Percentiles rank a stretch among this genome's conserved stretches.
phyloP scores from a whole-genome alignment of 1,140 invertebrate species.

The Anastatus disparis region DNA sequence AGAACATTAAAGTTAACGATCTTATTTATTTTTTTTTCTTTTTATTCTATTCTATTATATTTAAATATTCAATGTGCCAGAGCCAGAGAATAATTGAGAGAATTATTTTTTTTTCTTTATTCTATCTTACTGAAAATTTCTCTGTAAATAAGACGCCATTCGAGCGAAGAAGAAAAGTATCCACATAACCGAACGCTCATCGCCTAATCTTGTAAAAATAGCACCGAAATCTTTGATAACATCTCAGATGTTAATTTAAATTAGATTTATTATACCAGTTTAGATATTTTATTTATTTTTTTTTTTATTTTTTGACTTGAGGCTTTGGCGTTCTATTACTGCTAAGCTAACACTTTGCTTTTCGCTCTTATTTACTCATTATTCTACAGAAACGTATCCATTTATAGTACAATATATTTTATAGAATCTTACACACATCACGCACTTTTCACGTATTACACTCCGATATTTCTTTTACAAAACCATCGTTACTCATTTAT shows the following conservation, averaged over 20 bases:
- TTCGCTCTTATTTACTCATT: slow-evolving; percentile 23
- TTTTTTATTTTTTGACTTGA: not conserved
- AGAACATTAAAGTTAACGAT: slow-evolving; percentile 28
- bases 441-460: not conserved
- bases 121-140: slow-evolving; percentile 2
- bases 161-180: slow-evolving; percentile 28
- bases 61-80: slow-evolving; percentile 14
- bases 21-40: not conserved
- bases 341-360: slow-evolving; percentile 30
- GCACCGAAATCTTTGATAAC: slow-evolving; percentile 11
- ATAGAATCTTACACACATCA: slow-evolving; percentile 8
- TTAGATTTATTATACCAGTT: slow-evolving; percentile 2
- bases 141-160: not conserved
- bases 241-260: slow-evolving; percentile 9
- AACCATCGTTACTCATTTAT: slow-evolving; percentile 36
- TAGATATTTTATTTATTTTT: not conserved
- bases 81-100: slow-evolving; percentile 20
- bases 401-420: slow-evolving; percentile 41
- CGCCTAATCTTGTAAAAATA: slow-evolving; percentile 28
- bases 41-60: slow-evolving; percentile 17
- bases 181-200: not conserved
- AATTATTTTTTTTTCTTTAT: slow-evolving; percentile 15
- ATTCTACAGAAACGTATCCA: slow-evolving; percentile 35
- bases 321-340: slow-evolving; percentile 9
- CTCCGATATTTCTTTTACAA: slow-evolving; percentile 43